phyloP scores from a whole-genome alignment of 2,113 vertebrate species.

The Numenius arquata region DNA sequence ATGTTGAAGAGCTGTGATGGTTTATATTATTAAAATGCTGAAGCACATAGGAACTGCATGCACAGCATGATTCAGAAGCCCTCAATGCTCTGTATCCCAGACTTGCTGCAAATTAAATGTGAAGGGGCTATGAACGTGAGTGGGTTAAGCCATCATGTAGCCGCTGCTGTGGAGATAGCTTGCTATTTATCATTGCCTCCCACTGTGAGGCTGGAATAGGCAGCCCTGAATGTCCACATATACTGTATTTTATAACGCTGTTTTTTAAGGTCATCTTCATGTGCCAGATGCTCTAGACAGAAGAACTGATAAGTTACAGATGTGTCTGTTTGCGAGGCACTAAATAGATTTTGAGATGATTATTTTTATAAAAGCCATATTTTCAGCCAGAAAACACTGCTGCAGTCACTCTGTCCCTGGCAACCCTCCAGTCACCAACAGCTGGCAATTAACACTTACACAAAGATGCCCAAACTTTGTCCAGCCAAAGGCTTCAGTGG shows the following conservation, averaged over 20 bases:
- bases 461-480: constrained; percentile 43
- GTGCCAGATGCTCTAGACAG: constrained; percentile 22
- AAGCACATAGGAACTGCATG: not conserved
- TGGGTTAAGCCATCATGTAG: constrained; percentile 1
- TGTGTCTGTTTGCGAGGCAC: not conserved
- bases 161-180: constrained; percentile 4
- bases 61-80: not conserved
- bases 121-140: not conserved
- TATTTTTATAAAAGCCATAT: not conserved
- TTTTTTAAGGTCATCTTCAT: constrained; percentile 41
- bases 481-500: not conserved
- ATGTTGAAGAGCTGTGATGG: not conserved
- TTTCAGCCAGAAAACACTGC: not conserved
- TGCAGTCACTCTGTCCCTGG: constrained; percentile 19
- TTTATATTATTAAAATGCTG: not conserved
- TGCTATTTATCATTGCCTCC: constrained; percentile 30
- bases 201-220: constrained; percentile 3
- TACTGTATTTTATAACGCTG: constrained; percentile 16
- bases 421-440: constrained; percentile 43
- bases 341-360: constrained; percentile 12
- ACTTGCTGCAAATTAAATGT: constrained; percentile 2
- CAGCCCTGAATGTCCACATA: constrained; percentile 21
- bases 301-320: not conserved
- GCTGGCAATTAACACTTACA: constrained; percentile 65
- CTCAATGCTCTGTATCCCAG: not conserved